These are phyloP conservation scores for Microcebus tavaratra DNA, from an alignment of 2,113 vertebrate genomes.

Conservation along the genomic window DNA sequence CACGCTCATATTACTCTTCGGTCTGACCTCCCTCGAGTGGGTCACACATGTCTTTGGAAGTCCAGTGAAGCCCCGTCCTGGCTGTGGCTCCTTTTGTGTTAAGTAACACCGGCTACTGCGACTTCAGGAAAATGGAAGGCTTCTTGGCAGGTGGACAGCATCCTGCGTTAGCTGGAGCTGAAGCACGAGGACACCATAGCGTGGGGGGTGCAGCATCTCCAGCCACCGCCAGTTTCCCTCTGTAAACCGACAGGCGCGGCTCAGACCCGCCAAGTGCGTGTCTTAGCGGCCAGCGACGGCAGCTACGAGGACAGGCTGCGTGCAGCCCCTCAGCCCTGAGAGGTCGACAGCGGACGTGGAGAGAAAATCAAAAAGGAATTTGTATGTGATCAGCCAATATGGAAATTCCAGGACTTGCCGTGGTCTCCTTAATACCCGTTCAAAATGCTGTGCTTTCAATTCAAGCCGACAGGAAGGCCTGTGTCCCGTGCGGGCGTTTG, in stretches of 20 bases:
- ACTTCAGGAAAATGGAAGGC: neutral
- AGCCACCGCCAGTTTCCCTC: neutral
- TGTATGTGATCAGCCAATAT: neutral
- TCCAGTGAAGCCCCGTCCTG: neutral
- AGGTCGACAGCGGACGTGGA: neutral
- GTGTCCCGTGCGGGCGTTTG: no score
- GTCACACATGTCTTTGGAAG: neutral
- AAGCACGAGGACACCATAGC: neutral
- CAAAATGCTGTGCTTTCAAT: neutral
- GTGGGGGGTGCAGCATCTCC: neutral
- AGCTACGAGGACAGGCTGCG: neutral
- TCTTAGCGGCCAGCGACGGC: neutral
- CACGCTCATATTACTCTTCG: neutral
- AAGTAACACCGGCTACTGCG: neutral
- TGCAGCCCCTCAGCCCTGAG: no score
- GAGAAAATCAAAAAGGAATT: neutral
- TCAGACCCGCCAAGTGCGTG: neutral
- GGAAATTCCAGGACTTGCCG: neutral
- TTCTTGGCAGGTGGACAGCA: neutral
- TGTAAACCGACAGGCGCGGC: neutral
- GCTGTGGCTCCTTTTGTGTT: neutral
- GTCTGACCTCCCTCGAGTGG: neutral
- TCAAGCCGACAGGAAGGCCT: neutral
- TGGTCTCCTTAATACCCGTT: neutral
- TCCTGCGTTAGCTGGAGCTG: fast-evolving